These are phyloP conservation scores for Diaperis boleti DNA, from an alignment of 2,888 invertebrate genomes.

Conservation along the genomic window DNA sequence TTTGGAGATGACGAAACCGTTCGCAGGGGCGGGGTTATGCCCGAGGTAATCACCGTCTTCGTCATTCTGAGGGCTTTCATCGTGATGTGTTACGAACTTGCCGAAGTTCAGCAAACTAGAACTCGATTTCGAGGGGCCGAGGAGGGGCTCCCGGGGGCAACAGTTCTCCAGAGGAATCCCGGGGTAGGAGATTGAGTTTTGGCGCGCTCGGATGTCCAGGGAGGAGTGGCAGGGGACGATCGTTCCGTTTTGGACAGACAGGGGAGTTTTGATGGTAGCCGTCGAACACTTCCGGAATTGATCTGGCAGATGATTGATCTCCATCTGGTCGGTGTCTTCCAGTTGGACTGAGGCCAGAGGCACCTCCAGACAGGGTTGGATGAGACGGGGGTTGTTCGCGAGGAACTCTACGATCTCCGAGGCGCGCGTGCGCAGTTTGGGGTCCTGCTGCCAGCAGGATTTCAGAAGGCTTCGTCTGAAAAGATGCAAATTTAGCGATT, in stretches of 20 bases:
- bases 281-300: constrained; percentile 66
- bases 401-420: constrained; percentile 85
- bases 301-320: constrained; percentile 67
- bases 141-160: constrained; percentile 61
- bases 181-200: constrained; percentile 29
- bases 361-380: constrained; percentile 83
- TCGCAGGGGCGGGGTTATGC: constrained; percentile 30
- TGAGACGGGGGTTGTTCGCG: constrained; percentile 80
- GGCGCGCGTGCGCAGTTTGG: constrained; percentile 79
- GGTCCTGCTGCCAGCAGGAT: constrained; percentile 83
- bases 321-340: constrained; percentile 74
- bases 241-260: constrained; percentile 47
- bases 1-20: constrained; percentile 34
- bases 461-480: constrained; percentile 79
- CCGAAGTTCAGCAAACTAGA: constrained; percentile 56
- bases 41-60: constrained; percentile 44
- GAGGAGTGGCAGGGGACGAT: constrained; percentile 33
- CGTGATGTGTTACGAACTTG: constrained; percentile 56
- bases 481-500: not conserved
- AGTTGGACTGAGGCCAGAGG: constrained; percentile 81
- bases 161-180: constrained; percentile 60
- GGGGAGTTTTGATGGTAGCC: constrained; percentile 55
- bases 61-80: constrained; percentile 41
- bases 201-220: not conserved
- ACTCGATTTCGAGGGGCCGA: constrained; percentile 56